Percentiles rank a stretch among this genome's conserved stretches.
phyloP scores from a whole-genome alignment of 1,140 invertebrate species.

The Drosophila bipectinata region DNA sequence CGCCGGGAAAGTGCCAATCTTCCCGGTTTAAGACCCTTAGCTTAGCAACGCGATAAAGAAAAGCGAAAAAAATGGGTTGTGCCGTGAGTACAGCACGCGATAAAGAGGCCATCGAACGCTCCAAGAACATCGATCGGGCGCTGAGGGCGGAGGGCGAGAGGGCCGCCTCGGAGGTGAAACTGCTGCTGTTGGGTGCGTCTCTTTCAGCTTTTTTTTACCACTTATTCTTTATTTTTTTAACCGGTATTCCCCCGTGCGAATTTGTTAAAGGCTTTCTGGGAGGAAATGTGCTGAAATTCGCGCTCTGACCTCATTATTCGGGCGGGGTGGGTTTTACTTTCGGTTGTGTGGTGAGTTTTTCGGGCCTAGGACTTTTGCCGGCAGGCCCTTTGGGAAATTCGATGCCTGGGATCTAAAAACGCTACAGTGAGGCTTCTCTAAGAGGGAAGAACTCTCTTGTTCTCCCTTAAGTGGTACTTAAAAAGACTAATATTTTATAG shows the following conservation, averaged over 20 bases:
- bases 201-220: conserved; percentile 9
- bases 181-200: conserved; percentile 91
- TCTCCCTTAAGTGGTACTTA: no score
- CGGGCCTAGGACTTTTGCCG: conserved; percentile 27
- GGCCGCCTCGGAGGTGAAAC: conserved; percentile 94
- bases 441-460: no score
- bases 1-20: conserved; percentile 31
- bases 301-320: conserved; percentile 32
- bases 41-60: conserved; percentile 28
- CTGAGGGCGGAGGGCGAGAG: conserved; percentile 92
- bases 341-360: conserved; percentile 39
- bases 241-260: conserved; percentile 4
- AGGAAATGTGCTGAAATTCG: conserved; percentile 11
- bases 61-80: conserved; percentile 89
- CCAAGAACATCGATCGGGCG: conserved; percentile 95
- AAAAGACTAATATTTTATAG: background rate
- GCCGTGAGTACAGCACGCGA: conserved; percentile 91
- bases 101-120: conserved; percentile 92
- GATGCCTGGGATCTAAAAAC: background rate
- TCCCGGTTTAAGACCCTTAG: conserved; percentile 13
- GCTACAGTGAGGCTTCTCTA: no score
- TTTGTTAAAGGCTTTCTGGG: background rate
- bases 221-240: conserved; percentile 5
- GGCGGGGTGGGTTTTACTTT: conserved; percentile 53
- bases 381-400: conserved; percentile 26